phyloP scores from a whole-genome alignment of 2,797 vertebrate species.

The Cirrhinus mrigala region DNA sequence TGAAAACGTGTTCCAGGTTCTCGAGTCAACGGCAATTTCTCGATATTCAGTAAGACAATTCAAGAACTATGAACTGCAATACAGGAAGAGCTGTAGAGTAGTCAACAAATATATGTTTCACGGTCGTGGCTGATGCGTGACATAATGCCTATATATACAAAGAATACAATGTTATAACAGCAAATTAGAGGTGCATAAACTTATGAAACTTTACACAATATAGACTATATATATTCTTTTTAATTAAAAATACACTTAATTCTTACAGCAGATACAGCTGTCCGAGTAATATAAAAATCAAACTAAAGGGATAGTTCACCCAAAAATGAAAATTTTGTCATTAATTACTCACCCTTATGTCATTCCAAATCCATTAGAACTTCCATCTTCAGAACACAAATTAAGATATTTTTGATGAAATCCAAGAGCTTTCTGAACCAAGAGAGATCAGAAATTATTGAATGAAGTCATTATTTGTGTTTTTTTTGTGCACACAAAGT shows the following conservation, averaged over 20 bases:
- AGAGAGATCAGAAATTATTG: too few relatives aligned
- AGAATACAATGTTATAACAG: not conserved
- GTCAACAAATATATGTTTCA: not conserved
- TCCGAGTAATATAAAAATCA: not conserved
- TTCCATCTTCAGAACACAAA: too few relatives aligned
- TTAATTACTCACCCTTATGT: too few relatives aligned
- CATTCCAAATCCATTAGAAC: too few relatives aligned
- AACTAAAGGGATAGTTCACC: not conserved
- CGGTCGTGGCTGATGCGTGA: not conserved
- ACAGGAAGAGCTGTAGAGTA: not conserved
- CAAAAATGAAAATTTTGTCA: too few relatives aligned
- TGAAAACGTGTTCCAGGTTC: slow-evolving; percentile 35
- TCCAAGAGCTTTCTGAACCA: too few relatives aligned
- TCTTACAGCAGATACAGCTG: not conserved
- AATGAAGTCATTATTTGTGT: too few relatives aligned
- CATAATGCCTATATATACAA: not conserved
- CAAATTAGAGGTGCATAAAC: not conserved
- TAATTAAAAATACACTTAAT: not conserved
- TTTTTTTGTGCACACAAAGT: too few relatives aligned
- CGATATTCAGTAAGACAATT: not conserved
- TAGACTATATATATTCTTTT: not conserved
- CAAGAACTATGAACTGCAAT: not conserved
- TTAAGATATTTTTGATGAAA: too few relatives aligned
- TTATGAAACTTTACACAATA: not conserved
- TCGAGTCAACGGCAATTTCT: not conserved